phyloP scores from a whole-genome alignment of 2,113 vertebrate genomes.

The Anguilla japonica region DNA sequence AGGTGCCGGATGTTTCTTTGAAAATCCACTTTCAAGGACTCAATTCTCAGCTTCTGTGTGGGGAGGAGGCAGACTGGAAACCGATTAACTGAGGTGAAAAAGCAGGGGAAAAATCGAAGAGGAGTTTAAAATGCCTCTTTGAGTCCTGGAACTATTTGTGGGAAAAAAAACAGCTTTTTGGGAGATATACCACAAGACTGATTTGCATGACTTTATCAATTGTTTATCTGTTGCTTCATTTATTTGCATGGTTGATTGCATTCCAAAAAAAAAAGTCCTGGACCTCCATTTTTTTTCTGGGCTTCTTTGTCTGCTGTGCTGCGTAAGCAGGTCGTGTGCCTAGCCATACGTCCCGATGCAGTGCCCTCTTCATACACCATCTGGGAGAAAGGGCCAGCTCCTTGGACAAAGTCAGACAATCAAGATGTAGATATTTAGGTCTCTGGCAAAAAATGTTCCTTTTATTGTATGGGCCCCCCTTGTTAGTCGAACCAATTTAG shows the following conservation, averaged over 20 bases:
- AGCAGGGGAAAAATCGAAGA: background rate
- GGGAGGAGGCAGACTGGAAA: constrained; percentile 4
- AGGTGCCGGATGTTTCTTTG: constrained; percentile 64
- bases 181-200: constrained; percentile 47
- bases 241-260: constrained; percentile 48
- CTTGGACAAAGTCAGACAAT: constrained; percentile 46
- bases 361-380: constrained; percentile 31
- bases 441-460: constrained; percentile 43
- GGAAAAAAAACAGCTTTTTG: constrained; percentile 45
- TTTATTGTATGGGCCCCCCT: constrained; percentile 31
- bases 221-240: constrained; percentile 53
- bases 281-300: constrained; percentile 21
- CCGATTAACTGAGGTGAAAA: constrained; percentile 10
- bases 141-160: constrained; percentile 53
- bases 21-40: constrained; percentile 39
- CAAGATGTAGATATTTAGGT: constrained; percentile 49
- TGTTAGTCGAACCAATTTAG: constrained; percentile 39
- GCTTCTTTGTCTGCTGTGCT: constrained; percentile 26
- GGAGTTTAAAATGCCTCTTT: constrained; percentile 7
- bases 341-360: constrained; percentile 24
- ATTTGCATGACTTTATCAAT: constrained; percentile 58
- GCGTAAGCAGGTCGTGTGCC: constrained; percentile 18
- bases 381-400: constrained; percentile 34
- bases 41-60: background rate
- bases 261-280: constrained; percentile 46